Base-by-base conservation (phyloP, 2,888 invertebrate genomes). In the Scaptomyza reducta region DNA sequence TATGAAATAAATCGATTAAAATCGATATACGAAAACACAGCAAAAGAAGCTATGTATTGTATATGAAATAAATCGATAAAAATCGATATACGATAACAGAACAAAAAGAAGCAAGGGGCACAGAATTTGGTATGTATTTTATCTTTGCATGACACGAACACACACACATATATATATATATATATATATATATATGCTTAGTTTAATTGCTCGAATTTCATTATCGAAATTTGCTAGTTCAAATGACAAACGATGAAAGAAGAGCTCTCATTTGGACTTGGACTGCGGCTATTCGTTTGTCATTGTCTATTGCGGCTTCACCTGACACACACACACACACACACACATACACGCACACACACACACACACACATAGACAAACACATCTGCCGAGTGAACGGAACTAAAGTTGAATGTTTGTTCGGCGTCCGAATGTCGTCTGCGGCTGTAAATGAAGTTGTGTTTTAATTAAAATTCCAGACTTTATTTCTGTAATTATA, bases 381-480 rank as follows among this genome's bases (percentile, higher is more conserved):
- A 22, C 33, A 41, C 54, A 13, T 27, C 1, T 27, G 7, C 44
- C 1, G 13, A 27, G 1, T 6, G 27, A 27, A 27, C 7, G 7
- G 27, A 27, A 22, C 2, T 13, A 18, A 44, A 58, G 31, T 58
- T 53, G 58, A 46, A 29, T 63, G 64, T 75, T 73, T 59, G 75
- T 59, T 55, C 64, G 58, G 70, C 71, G 50, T 27, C 61, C 67
- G 62, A 40, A 64, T 82, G 68, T 79, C 81, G 84, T 86, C 83
- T 86, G 83, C 78, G 87, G 87, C 87, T 77, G 74, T 79, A 79
- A 87, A 89, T 87, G 88, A 83, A 87, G 83, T 82, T 80, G 80
- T 89, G 83, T 87, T 89, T 88, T 89, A 88, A 88, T 88, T 89
- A 89, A 88, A 89, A 88, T 89, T 88, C 89, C 89, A 82, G 89